Percentiles rank a stretch among this genome's conserved stretches.
Evolutionary conservation across 2,888 invertebrate genomes (phyloP).

Genomic region (Dryococelus australis): DNA sequence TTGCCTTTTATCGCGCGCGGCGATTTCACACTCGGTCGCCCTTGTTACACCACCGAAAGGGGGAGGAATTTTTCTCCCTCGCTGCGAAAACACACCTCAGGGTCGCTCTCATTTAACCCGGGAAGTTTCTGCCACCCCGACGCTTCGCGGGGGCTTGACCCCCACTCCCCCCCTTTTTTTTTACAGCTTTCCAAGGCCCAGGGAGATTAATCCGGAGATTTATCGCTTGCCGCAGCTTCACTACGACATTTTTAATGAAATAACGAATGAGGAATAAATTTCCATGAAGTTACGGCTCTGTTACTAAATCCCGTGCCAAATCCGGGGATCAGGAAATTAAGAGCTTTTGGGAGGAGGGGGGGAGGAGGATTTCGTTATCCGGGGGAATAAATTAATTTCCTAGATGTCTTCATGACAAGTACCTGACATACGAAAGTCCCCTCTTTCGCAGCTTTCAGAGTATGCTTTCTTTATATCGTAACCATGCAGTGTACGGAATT

Average conservation of each 20-base stretch:
- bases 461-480: too few relatives aligned
- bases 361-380: background rate
- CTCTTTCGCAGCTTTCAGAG: background rate
- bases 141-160: too few relatives aligned
- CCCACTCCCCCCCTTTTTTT: background rate
- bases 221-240: slow-evolving; percentile 10
- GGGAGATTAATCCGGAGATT: background rate
- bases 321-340: slow-evolving; percentile 6
- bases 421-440: background rate
- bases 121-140: background rate
- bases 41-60: background rate
- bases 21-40: slow-evolving; percentile 4
- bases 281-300: background rate
- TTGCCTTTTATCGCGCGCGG: background rate
- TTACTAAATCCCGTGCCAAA: background rate
- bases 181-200: background rate
- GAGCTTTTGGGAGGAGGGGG: background rate
- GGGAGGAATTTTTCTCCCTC: background rate
- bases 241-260: slow-evolving; percentile 16
- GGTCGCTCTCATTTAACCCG: background rate
- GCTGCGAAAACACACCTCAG: background rate
- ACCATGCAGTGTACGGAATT: too few relatives aligned
- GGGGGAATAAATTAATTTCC: slow-evolving; percentile 1
- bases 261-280: slow-evolving; percentile 16
- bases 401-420: background rate